Conservation (phyloP, 2,888 invertebrate species). For the Latrodectus hesperus region DNA sequence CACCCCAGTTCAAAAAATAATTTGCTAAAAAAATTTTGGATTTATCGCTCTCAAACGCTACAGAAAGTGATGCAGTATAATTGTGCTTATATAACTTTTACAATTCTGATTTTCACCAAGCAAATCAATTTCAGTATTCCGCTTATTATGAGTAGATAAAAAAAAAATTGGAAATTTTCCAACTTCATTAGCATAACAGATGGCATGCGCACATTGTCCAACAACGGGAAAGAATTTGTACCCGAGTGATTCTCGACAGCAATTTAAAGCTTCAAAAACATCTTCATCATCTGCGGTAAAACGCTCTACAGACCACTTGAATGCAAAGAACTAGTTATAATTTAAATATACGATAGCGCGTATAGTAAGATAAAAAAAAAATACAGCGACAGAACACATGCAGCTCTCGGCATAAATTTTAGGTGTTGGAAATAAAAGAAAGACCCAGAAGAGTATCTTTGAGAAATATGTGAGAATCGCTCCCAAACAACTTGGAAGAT, state of each 20-base stretch:
- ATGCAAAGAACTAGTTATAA: slow-evolving; percentile 32
- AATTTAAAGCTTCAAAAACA: neutral
- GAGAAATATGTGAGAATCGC: slow-evolving; percentile 57
- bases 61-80: too few relatives aligned
- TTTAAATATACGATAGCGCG: neutral
- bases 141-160: too few relatives aligned
- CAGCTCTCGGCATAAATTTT: neutral
- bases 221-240: too few relatives aligned
- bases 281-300: slow-evolving; percentile 35
- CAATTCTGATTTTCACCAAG: too few relatives aligned
- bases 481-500: slow-evolving; percentile 55
- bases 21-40: too few relatives aligned
- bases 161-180: too few relatives aligned
- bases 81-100: too few relatives aligned
- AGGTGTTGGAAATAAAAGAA: neutral
- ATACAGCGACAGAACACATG: slow-evolving; percentile 9
- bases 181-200: slow-evolving; percentile 17
- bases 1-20: too few relatives aligned
- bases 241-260: neutral
- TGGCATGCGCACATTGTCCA: neutral
- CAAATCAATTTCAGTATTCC: too few relatives aligned
- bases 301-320: slow-evolving; percentile 20
- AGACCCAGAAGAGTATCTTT: neutral
- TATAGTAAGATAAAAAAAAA: slow-evolving; percentile 14
- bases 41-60: too few relatives aligned